These are phyloP conservation scores for Acanthococcus lagerstroemiae DNA, from an alignment of 2,888 invertebrate species.

Conservation along the genomic window DNA sequence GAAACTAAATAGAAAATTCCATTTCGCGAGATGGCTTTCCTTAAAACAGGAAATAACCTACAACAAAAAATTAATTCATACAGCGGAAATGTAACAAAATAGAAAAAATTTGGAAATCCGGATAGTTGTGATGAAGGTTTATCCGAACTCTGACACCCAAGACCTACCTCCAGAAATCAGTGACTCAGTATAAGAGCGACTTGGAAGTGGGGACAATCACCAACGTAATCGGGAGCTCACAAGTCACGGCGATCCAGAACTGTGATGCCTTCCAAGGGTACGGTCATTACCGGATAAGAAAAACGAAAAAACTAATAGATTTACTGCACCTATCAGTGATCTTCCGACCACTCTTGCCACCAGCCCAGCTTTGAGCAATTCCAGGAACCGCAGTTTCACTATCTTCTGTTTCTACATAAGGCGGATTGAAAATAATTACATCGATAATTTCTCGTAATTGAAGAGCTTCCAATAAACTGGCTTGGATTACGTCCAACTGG, in stretches of 20 bases:
- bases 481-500: slow-evolving; percentile 52
- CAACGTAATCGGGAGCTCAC: slow-evolving; percentile 2
- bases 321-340: slow-evolving; percentile 54
- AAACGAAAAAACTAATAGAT: not conserved
- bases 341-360: slow-evolving; percentile 62
- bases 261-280: not conserved
- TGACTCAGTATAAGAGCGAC: too few species aligned
- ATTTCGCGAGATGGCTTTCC: slow-evolving; percentile 55
- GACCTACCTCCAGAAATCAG: too few species aligned
- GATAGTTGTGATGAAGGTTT: too few species aligned
- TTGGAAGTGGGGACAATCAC: too few species aligned
- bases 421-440: slow-evolving; percentile 91
- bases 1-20: slow-evolving; percentile 82
- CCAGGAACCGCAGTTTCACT: slow-evolving; percentile 53
- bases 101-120: too few species aligned
- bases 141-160: too few species aligned
- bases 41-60: slow-evolving; percentile 57
- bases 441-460: slow-evolving; percentile 54
- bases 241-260: too few species aligned
- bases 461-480: slow-evolving; percentile 55
- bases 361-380: slow-evolving; percentile 65
- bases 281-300: too few species aligned
- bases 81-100: not conserved
- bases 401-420: slow-evolving; percentile 84
- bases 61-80: slow-evolving; percentile 40